Base-by-base conservation (phyloP, 92 coral and sea anemone species). In the Zoanthus gigantus region DNA sequence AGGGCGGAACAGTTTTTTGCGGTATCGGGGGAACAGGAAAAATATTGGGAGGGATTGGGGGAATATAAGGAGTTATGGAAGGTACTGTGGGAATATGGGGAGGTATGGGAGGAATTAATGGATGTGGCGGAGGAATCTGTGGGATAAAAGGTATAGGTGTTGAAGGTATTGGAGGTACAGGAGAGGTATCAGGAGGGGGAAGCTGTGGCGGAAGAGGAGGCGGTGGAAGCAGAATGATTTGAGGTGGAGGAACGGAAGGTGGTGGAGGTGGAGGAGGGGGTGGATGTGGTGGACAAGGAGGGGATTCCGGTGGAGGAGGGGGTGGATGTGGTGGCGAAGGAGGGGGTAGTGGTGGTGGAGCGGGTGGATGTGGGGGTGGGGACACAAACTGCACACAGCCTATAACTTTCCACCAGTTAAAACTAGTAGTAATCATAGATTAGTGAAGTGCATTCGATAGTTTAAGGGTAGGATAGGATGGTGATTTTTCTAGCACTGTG, bases 111-210 rank as follows among this genome's bases (percentile, higher is more conserved):
- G 71, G 83, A 42, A 32, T 12, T 12, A 8, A 30, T 29, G 83
- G 83, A 6, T 57, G 53, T 57, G 45, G 68, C 7, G 69, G 18
- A 31, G 83, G 68, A 37, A 58, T 9, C 6, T n/a, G 54, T 32
- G 83, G 83, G 10, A 57, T n/a, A 28, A 8, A 30, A 11, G 71
- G 83, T 12, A 54, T 48, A 78, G 83, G 83, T 45, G 46, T 14
- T 16, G 44, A 32, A 78, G 83, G 83, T 7, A 78, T 44, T 15
- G 17, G 52, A n/a, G 83, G 71, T 31, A 78, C 83, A 78, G 44
- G 45, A 0, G 83, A 71, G 17, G 17, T 10, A 3, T 45, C 14
- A 15, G 63, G 3, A 6, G 83, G 83, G 12, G 61, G 61, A 44
- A 13, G 14, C 61, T 48, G 65, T 18, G 65, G 71, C 9, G 83